Evolutionary conservation across 2,797 vertebrate species (phyloP).

Genomic region (Masticophis lateralis): DNA sequence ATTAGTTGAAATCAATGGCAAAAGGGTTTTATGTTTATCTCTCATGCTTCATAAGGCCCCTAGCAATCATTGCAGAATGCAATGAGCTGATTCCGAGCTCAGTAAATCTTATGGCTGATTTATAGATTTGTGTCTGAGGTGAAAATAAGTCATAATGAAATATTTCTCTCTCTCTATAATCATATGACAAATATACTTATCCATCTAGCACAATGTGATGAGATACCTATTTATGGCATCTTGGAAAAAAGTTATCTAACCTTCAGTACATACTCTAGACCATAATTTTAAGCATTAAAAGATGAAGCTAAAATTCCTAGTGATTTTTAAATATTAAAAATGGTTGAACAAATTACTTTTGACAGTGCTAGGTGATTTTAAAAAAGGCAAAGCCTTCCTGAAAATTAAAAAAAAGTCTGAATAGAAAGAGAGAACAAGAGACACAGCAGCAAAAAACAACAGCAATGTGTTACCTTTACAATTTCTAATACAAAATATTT

Average conservation of each 20-base stretch:
- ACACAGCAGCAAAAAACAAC: slow-evolving; percentile 7
- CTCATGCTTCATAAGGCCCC: not conserved
- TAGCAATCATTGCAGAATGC: not conserved
- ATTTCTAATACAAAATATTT: slow-evolving; percentile 63
- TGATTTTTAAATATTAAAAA: not conserved
- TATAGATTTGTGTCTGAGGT: not conserved
- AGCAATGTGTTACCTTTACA: slow-evolving; percentile 67
- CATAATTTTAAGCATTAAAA: not conserved
- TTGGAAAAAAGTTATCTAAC: not conserved
- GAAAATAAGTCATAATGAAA: not conserved
- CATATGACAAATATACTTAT: not conserved
- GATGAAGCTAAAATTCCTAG: not conserved
- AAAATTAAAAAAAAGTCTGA: slow-evolving; percentile 53
- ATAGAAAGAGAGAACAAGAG: slow-evolving; percentile 7
- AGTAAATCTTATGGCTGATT: not conserved
- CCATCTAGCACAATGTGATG: not conserved
- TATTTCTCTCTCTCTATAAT: not conserved
- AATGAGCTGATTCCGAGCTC: not conserved
- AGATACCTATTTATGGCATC: not conserved
- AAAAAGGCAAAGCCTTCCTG: slow-evolving; percentile 33
- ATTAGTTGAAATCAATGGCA: not conserved
- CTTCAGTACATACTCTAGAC: too few relatives aligned
- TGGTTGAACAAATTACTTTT: not conserved
- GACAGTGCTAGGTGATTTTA: not conserved
- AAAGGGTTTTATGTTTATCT: not conserved